phyloP scores from a whole-genome alignment of 35 echinoderm and acorn worm species.

The Lytechinus variegatus region DNA sequence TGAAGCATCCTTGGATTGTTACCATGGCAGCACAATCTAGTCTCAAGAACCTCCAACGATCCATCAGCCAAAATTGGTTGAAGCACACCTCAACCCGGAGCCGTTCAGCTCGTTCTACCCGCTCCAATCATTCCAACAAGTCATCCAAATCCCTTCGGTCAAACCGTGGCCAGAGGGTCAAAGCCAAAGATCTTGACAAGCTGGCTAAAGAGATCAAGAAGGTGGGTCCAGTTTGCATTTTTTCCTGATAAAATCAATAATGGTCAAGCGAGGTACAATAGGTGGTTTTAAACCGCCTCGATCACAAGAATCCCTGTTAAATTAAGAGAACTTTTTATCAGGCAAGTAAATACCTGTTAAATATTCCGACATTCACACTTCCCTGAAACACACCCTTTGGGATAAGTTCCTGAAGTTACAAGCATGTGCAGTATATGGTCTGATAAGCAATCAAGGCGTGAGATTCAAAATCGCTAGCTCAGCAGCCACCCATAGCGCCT shows the following conservation, averaged over 20 bases:
- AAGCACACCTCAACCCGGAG: slow-evolving; percentile 95
- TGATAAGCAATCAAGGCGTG: too few species aligned
- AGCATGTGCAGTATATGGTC: too few species aligned
- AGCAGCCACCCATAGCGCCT: too few species aligned
- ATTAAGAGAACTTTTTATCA: too few species aligned
- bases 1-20: slow-evolving; percentile 90
- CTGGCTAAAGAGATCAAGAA: slow-evolving; percentile 70
- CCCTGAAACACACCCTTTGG: too few species aligned
- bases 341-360: too few species aligned
- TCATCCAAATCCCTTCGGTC: slow-evolving; percentile 77
- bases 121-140: slow-evolving; percentile 74
- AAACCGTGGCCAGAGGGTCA: slow-evolving; percentile 51
- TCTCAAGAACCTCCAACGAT: slow-evolving; percentile 90
- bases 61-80: slow-evolving; percentile 97
- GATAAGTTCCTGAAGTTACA: too few species aligned
- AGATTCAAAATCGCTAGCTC: too few species aligned
- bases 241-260: not conserved
- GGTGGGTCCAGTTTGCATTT: slow-evolving; percentile 8
- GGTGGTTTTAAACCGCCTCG: too few species aligned
- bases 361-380: too few species aligned
- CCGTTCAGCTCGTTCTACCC: slow-evolving; percentile 73
- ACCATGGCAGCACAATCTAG: slow-evolving; percentile 89
- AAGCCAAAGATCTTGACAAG: slow-evolving; percentile 54
- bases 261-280: not conserved
- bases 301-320: too few species aligned